These are phyloP conservation scores for Scaptomyza cyrtandrae DNA, from an alignment of 2,888 invertebrate species.

Conservation along the genomic window DNA sequence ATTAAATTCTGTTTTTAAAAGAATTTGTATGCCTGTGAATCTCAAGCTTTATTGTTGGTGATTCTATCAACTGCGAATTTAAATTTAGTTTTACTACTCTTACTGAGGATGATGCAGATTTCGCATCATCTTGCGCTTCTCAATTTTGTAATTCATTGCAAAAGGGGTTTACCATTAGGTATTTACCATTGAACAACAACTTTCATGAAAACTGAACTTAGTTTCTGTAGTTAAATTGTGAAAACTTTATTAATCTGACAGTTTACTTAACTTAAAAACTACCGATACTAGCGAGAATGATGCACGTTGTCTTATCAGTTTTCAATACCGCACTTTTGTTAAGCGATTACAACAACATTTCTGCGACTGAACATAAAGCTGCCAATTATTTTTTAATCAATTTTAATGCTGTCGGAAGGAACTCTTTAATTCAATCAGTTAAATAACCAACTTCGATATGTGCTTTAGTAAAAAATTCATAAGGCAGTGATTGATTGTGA, in stretches of 20 bases:
- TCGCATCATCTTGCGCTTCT: neutral
- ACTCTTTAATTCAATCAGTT: neutral
- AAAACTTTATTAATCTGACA: neutral
- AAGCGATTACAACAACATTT: neutral
- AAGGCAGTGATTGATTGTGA: constrained; percentile 13
- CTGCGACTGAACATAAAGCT: neutral
- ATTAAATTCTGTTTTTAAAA: neutral
- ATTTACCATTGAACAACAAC: no score
- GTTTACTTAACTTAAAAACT: neutral
- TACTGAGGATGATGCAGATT: no score
- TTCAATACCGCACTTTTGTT: neutral
- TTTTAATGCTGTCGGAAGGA: neutral
- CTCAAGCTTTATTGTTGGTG: neutral
- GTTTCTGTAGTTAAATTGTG: no score
- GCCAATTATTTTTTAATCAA: neutral
- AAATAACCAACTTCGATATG: neutral
- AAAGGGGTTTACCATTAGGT: neutral
- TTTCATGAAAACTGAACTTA: no score
- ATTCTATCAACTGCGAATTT: neutral
- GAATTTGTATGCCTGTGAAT: no score
- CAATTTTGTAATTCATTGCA: neutral
- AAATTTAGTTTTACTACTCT: no score
- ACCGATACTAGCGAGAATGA: no score
- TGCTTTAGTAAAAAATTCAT: constrained; percentile 4
- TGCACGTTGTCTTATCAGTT: neutral